Base-by-base conservation (phyloP, 2,888 invertebrate species). In the Dascillus cervinus region DNA sequence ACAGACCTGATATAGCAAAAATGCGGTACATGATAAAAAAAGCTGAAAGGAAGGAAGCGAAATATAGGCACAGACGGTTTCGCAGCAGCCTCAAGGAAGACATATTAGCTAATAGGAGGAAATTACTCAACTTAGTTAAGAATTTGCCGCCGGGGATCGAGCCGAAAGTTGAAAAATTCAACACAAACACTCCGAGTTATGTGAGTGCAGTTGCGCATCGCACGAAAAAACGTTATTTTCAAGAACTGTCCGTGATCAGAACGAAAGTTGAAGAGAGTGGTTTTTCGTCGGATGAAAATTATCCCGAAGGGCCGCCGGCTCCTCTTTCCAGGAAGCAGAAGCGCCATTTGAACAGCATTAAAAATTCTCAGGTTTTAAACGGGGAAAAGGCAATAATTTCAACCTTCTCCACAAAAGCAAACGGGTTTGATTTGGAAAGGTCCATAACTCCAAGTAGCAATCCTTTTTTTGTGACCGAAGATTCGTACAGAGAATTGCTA, bases 1-100 rank as follows among this genome's bases (percentile, higher is more conserved):
- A 79, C 53, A 75, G 90, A 22, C 90, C 91, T 6, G 91, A 92
- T 57, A 85, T 91, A 43, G 78, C 82, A 28, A 79, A 79, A 57
- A 81, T 90, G 73, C 74, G 82, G 23, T 75, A 76, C 45, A 74
- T 86, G 46, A 77, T 90, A 38, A 71, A 72, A 23, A 83, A 82
- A 61, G 85, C 88, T 1, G 78, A 83, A 51, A 71, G 75, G 22
- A 79, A 82, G 50, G 85, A 90, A 55, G 67, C 69, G 1, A 69
- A 71, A 39, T 64, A 64, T 47, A 56, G 72, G 45, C 73, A 73
- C 49, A 67, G 68, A 45, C 64, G 67, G 28, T 71, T 73, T 48
- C 69, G 69, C 39, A 73, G 75, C 41, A 70, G 77, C 53, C 60
- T 87, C 33, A 65, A 87, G 50, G 76, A 79, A 43, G 82, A 85